Conservation (phyloP, 2,888 invertebrate species). For the Sinelater perroti region DNA sequence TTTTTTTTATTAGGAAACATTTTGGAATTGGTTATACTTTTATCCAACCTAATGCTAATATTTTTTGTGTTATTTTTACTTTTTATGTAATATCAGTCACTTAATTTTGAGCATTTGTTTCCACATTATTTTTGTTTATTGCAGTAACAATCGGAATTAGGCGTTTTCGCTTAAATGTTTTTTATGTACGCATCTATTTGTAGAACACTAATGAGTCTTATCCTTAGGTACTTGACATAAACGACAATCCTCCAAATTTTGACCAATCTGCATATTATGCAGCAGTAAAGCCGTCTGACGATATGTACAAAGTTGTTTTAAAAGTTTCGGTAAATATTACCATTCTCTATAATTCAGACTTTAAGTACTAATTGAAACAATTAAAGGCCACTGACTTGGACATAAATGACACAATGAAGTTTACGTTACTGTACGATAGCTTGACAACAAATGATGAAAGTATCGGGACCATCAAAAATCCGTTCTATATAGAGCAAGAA, state of each 20-base stretch:
- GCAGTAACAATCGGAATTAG: no score
- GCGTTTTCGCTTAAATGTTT: no score
- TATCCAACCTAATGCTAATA: no score
- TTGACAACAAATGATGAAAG: slow-evolving; percentile 54
- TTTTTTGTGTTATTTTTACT: no score
- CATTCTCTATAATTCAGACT: no score
- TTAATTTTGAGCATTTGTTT: no score
- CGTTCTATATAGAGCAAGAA: slow-evolving; percentile 55
- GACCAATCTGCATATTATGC: slow-evolving; percentile 56
- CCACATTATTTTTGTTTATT: no score
- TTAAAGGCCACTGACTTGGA: slow-evolving; percentile 66
- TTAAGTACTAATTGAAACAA: slow-evolving; percentile 37
- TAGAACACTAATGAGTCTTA: not conserved
- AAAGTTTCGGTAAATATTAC: slow-evolving; percentile 17
- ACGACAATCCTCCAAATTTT: slow-evolving; percentile 68
- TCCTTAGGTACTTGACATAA: slow-evolving; percentile 67
- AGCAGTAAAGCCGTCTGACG: slow-evolving; percentile 57
- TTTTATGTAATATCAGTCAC: no score
- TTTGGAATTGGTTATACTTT: no score
- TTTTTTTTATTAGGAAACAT: no score
- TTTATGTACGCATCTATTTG: not conserved
- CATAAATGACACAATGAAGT: slow-evolving; percentile 45
- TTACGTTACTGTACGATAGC: slow-evolving; percentile 39
- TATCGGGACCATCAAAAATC: slow-evolving; percentile 57
- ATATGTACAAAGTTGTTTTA: slow-evolving; percentile 11